Evolutionary conservation across 2,797 vertebrate genomes (phyloP).

Genomic region (Hozukius guyotensis): DNA sequence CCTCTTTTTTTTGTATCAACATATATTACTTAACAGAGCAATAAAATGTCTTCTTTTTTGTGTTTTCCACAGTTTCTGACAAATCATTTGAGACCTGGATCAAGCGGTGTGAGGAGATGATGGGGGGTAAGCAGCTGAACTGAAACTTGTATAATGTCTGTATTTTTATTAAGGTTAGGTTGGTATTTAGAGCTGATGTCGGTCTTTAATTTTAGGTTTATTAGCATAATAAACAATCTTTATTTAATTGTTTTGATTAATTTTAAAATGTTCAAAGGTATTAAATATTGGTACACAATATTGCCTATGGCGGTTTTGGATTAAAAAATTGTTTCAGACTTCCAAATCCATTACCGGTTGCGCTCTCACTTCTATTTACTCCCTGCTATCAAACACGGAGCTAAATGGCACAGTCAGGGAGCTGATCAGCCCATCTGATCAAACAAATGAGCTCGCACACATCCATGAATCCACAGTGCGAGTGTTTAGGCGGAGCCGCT

Average conservation of each 20-base stretch:
- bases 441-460: conserved; percentile 40
- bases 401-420: conserved; percentile 45
- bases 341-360: neutral
- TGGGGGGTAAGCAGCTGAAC: conserved; percentile 83
- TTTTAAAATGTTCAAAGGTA: neutral
- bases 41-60: neutral
- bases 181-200: neutral
- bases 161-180: neutral
- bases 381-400: conserved; percentile 9
- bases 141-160: neutral
- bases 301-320: neutral
- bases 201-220: neutral
- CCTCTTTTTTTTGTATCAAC: too few species aligned
- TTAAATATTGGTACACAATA: neutral
- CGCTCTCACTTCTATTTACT: conserved; percentile 1
- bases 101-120: conserved; percentile 88
- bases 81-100: conserved; percentile 90
- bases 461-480: conserved; percentile 16
- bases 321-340: neutral
- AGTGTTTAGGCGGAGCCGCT: conserved; percentile 48
- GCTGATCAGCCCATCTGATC: conserved; percentile 51
- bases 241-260: neutral
- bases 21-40: too few species aligned
- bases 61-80: conserved; percentile 82
- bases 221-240: neutral